These are phyloP conservation scores for Erpetoichthys calabaricus DNA, from an alignment of 2,797 vertebrate genomes.

Conservation along the genomic window DNA sequence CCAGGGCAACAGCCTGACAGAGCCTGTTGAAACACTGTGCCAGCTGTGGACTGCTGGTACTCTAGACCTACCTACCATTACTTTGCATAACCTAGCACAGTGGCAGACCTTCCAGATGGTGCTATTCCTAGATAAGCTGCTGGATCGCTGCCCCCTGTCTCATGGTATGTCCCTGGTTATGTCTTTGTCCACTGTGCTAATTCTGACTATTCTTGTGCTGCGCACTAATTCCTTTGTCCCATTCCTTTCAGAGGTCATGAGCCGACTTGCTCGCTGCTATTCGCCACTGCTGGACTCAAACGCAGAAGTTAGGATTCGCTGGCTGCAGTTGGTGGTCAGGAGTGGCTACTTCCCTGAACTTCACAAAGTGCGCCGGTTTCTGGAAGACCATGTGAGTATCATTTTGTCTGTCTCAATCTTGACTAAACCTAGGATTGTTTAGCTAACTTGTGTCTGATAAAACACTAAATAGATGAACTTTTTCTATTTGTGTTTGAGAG, in stretches of 20 bases:
- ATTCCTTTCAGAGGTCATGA: constrained; percentile 61
- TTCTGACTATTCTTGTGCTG: constrained; percentile 7
- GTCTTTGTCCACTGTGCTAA: background rate
- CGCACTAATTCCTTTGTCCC: constrained; percentile 13
- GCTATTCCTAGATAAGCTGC: constrained; percentile 79
- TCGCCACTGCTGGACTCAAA: constrained; percentile 72
- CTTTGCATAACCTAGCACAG: constrained; percentile 63
- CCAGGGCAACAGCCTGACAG: constrained; percentile 66
- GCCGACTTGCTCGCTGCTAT: constrained; percentile 66
- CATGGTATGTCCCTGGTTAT: constrained; percentile 43
- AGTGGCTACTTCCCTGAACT: constrained; percentile 79
- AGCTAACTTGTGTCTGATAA: no score
- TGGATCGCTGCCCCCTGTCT: constrained; percentile 71
- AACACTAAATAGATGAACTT: no score
- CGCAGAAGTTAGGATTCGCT: constrained; percentile 85
- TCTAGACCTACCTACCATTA: constrained; percentile 47
- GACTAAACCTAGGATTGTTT: background rate
- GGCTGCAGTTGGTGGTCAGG: constrained; percentile 85
- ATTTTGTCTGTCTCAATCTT: background rate
- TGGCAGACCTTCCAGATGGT: constrained; percentile 93
- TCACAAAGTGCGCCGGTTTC: constrained; percentile 72
- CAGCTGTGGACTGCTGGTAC: constrained; percentile 64
- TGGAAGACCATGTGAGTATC: constrained; percentile 75
- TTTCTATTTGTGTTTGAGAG: no score
- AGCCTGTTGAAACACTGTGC: constrained; percentile 72